Evolutionary conservation across 2,888 invertebrate species (phyloP).

Genomic region (Stenoptilia bipunctidactyla): DNA sequence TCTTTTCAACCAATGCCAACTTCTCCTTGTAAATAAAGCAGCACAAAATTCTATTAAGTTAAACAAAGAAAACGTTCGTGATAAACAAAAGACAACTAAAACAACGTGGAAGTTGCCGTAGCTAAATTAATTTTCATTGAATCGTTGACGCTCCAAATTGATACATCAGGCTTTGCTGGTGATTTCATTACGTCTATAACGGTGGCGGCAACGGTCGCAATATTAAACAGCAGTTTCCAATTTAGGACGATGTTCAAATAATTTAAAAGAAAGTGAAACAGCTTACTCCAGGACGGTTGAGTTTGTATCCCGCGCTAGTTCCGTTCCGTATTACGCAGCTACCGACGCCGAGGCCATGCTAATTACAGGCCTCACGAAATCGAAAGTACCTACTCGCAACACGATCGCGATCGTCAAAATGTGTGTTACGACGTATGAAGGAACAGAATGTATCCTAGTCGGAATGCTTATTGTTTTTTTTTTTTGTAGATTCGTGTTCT

Average conservation of each 20-base stretch:
- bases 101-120: no score
- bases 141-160: no score
- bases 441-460: constrained; percentile 34
- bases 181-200: no score
- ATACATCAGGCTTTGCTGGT: no score
- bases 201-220: constrained; percentile 22
- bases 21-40: no score
- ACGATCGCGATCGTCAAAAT: constrained; percentile 30
- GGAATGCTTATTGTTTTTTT: no score
- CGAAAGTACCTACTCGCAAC: constrained; percentile 47
- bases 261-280: constrained; percentile 63
- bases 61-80: no score
- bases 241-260: constrained; percentile 37
- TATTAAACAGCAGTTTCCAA: constrained; percentile 39
- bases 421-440: constrained; percentile 39
- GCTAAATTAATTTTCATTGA: no score
- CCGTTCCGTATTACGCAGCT: constrained; percentile 55
- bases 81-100: no score
- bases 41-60: no score
- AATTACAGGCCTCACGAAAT: constrained; percentile 64
- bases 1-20: no score
- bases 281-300: constrained; percentile 24
- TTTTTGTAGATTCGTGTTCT: no score
- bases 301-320: constrained; percentile 25
- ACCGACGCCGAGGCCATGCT: constrained; percentile 59